These are phyloP conservation scores for Lordiphosa andalusiaca DNA, from an alignment of 2,888 invertebrate genomes.

Conservation along the genomic window DNA sequence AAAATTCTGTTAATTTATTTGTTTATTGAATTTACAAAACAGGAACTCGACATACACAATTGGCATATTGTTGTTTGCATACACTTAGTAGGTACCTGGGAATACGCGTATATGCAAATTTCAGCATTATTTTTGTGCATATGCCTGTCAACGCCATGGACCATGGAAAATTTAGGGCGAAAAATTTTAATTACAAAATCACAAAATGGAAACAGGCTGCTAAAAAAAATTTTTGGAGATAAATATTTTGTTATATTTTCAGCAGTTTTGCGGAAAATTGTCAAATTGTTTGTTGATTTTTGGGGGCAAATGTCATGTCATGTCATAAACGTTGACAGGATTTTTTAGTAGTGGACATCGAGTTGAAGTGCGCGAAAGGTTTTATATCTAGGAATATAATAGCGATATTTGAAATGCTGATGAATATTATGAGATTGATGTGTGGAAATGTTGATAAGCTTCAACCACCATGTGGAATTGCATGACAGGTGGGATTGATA, in stretches of 20 bases:
- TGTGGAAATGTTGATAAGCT: no score
- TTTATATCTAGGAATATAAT: background rate
- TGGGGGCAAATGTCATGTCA: constrained; percentile 41
- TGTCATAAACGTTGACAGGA: constrained; percentile 24
- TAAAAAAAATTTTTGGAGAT: constrained; percentile 1
- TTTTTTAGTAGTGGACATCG: background rate
- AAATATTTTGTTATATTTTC: constrained; percentile 22
- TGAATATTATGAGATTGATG: no score
- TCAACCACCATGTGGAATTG: no score
- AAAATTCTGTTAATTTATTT: constrained; percentile 63
- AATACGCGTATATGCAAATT: constrained; percentile 37
- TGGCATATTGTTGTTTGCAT: constrained; percentile 34
- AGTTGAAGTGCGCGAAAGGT: background rate
- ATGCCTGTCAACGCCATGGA: constrained; percentile 46
- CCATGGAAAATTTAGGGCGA: constrained; percentile 40
- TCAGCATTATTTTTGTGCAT: constrained; percentile 11
- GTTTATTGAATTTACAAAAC: constrained; percentile 46
- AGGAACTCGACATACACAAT: constrained; percentile 14
- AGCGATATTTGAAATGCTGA: no score
- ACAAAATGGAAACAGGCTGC: constrained; percentile 11
- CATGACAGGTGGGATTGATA: no score
- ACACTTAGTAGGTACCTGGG: constrained; percentile 14
- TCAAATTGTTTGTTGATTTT: constrained; percentile 49
- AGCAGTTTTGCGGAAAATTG: constrained; percentile 31
- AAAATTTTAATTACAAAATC: constrained; percentile 64